Percentiles rank a stretch among this genome's conserved stretches.
phyloP scores from a whole-genome alignment of 2,113 vertebrate species.

The Gasterosteus aculeatus region DNA sequence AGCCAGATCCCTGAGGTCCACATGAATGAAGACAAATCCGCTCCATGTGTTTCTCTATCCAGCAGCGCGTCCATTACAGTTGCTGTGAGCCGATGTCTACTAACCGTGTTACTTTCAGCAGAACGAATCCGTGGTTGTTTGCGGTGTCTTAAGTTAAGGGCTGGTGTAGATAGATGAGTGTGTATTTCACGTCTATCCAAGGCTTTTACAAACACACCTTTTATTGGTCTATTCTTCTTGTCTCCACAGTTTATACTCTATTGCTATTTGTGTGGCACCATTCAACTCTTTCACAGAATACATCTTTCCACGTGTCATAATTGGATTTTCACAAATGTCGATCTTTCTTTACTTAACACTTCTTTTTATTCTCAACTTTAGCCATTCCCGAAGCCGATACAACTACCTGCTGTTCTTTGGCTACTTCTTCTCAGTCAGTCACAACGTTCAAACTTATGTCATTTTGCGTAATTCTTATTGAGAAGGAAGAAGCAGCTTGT shows the following conservation, averaged over 20 bases:
- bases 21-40: not conserved
- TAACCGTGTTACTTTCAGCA: no score
- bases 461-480: not conserved
- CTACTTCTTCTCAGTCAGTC: not conserved
- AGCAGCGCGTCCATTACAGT: no score
- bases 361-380: conserved; percentile 14
- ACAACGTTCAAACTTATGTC: not conserved
- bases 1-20: not conserved
- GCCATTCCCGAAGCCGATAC: not conserved
- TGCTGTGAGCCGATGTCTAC: no score
- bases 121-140: no score
- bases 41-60: no score
- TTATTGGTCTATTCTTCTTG: not conserved
- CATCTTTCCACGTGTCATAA: conserved; percentile 43
- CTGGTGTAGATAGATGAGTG: no score
- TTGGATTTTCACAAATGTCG: conserved; percentile 51
- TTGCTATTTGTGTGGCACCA: conserved; percentile 5
- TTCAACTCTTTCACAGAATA: conserved; percentile 45
- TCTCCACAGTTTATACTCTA: not conserved
- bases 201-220: no score
- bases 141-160: no score
- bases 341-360: conserved; percentile 25
- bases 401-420: not conserved
- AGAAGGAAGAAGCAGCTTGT: conserved; percentile 46
- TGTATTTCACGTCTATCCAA: no score